Conservation (phyloP, 2,888 invertebrate genomes). For the Polyploca ridens region DNA sequence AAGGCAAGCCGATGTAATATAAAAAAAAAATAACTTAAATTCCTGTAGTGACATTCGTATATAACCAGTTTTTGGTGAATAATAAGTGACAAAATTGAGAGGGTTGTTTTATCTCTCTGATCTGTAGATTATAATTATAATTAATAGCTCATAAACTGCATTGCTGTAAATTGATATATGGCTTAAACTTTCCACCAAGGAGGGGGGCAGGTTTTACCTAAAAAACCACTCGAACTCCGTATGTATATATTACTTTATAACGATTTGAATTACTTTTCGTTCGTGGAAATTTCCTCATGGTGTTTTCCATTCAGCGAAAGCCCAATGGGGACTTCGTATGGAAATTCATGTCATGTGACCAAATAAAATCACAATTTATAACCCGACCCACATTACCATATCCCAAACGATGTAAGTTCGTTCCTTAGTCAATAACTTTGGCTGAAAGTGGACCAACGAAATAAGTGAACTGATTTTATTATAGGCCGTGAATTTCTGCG, state of each 20-base stretch:
- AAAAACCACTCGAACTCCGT: too few relatives aligned
- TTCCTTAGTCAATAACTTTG: neutral
- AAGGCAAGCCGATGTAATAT: too few relatives aligned
- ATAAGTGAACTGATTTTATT: neutral
- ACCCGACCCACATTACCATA: neutral
- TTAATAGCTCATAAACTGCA: too few relatives aligned
- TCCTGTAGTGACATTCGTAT: too few relatives aligned
- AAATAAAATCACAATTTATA: slow-evolving; percentile 5
- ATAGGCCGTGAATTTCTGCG: neutral
- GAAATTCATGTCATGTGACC: neutral
- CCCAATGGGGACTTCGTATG: neutral
- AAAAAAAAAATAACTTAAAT: too few relatives aligned
- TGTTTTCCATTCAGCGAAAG: neutral
- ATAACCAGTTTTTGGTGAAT: too few relatives aligned
- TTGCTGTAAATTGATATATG: too few relatives aligned
- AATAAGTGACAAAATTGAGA: too few relatives aligned
- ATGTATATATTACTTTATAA: neutral
- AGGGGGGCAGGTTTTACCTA: too few relatives aligned
- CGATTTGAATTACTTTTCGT: neutral
- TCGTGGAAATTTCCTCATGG: neutral
- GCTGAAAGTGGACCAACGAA: neutral
- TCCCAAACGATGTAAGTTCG: neutral
- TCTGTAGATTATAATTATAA: too few relatives aligned
- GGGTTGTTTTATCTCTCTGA: too few relatives aligned
- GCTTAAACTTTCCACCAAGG: too few relatives aligned